Base-by-base conservation (phyloP, 2,888 invertebrate species). In the Pollenia angustigena region DNA sequence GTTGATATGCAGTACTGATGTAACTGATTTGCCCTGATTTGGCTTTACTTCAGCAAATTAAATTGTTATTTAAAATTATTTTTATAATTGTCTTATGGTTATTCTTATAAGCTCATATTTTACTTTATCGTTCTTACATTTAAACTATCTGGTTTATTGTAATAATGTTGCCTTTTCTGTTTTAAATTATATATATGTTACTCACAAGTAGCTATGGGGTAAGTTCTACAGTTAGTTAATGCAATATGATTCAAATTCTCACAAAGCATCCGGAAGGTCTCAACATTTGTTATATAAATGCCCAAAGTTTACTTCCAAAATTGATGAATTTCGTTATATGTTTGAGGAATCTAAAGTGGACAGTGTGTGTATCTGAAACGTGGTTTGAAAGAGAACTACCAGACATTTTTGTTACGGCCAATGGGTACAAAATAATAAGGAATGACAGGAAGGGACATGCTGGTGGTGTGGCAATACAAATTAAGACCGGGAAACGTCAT, bases 261-360 rank as follows among this genome's bases (percentile, higher is more conserved):
- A 32, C 68, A 23, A 79, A 48, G 10, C 62, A 50, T 75, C 42
- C 68, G 42, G 32, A 68, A 16, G 80, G 82, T 1, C 48, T 82
- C 2, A 75, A 80, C 23, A 76, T 86, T 11, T 72, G 76, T 44
- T 76, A 83, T 44, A 78, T 76, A 4, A 76, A 85, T 40, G 80
- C 85, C 4, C 75, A 80, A 68, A 80, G 85, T 18, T 14, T 76
- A 4, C 4, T 16, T 40, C 48, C 16, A 85, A 85, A 66, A 81
- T 85, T n/a, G 48, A 81, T 64, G 85, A 81, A 62, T 76, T 85
- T 54, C 18, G 69, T 18, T 72, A 50, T n/a, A 4, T 76, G 11
- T 81, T 23, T 23, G 18, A 23, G 18, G 18, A 23, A 23, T 23
- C 18, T 23, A 23, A 23, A 23, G 18, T 85, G 46, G 46, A 48